Evolutionary conservation across 2,888 invertebrate species (phyloP).

Genomic region (Pristionchus exspectatus): DNA sequence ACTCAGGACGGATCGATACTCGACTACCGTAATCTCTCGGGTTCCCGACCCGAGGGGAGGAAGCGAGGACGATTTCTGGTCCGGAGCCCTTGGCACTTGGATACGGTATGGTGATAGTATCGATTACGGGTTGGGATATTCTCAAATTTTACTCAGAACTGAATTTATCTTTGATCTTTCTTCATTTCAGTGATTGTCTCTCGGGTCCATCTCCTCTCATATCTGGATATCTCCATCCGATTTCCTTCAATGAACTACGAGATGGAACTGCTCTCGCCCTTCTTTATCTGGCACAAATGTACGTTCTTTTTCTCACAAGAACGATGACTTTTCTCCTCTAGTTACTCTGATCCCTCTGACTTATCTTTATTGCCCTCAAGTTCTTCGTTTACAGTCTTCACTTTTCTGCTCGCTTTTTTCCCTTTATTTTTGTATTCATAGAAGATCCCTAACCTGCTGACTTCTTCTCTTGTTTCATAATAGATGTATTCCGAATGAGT

Average conservation of each 20-base stretch:
- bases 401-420: background rate
- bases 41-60: slow-evolving; percentile 50
- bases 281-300: slow-evolving; percentile 19
- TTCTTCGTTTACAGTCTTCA: slow-evolving; percentile 15
- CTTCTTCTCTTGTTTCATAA: background rate
- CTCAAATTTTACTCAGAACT: background rate
- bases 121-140: background rate
- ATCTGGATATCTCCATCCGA: background rate
- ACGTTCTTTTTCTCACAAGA: background rate
- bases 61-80: slow-evolving; percentile 37
- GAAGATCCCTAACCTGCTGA: background rate
- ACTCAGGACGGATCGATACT: slow-evolving; percentile 46
- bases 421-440: background rate
- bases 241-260: slow-evolving; percentile 28
- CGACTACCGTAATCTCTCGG: slow-evolving; percentile 52
- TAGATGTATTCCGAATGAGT: background rate
- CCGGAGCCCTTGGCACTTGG: slow-evolving; percentile 37
- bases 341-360: background rate
- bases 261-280: slow-evolving; percentile 17
- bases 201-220: slow-evolving; percentile 28
- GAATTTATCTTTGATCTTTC: background rate
- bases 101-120: background rate
- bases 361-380: background rate
- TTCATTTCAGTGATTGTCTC: slow-evolving; percentile 12
- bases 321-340: background rate